Conservation (phyloP, 2,888 invertebrate genomes). For the Barypeithes pellucidus region DNA sequence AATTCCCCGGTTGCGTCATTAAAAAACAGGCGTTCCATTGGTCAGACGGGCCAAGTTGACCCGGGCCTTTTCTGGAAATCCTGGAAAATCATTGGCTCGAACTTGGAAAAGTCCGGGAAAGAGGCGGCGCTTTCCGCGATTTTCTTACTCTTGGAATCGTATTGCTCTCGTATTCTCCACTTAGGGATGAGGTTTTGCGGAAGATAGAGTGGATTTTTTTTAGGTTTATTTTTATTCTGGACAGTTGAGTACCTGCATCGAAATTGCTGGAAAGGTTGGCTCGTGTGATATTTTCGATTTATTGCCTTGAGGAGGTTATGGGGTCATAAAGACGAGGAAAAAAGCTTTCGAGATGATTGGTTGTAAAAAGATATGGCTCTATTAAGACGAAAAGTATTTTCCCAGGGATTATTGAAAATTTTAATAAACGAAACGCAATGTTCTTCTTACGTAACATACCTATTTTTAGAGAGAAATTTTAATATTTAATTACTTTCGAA, state of each 20-base stretch:
- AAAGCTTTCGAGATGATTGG: slow-evolving; percentile 42
- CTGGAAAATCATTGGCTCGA: slow-evolving; percentile 66
- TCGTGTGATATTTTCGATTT: slow-evolving; percentile 45
- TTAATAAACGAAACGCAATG: background rate
- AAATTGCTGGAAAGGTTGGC: slow-evolving; percentile 34
- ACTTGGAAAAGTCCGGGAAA: slow-evolving; percentile 61
- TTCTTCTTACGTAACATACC: background rate
- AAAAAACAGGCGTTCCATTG: slow-evolving; percentile 66
- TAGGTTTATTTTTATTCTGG: slow-evolving; percentile 44
- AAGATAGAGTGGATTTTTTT: slow-evolving; percentile 39
- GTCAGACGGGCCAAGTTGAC: slow-evolving; percentile 66
- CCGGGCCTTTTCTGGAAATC: slow-evolving; percentile 67
- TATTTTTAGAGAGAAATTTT: too few species aligned
- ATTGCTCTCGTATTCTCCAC: slow-evolving; percentile 52
- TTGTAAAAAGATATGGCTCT: slow-evolving; percentile 31
- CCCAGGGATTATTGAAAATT: slow-evolving; percentile 7
- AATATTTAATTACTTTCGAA: too few species aligned
- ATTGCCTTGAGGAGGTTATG: slow-evolving; percentile 34
- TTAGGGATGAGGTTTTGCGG: slow-evolving; percentile 42
- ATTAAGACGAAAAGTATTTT: slow-evolving; percentile 23
- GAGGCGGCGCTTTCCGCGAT: slow-evolving; percentile 40
- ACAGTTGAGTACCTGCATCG: slow-evolving; percentile 44
- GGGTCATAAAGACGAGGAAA: slow-evolving; percentile 32
- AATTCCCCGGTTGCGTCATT: slow-evolving; percentile 67
- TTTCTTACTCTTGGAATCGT: slow-evolving; percentile 46